Conservation (phyloP, 1,140 invertebrate genomes). For the Drosophila rhopaloa region DNA sequence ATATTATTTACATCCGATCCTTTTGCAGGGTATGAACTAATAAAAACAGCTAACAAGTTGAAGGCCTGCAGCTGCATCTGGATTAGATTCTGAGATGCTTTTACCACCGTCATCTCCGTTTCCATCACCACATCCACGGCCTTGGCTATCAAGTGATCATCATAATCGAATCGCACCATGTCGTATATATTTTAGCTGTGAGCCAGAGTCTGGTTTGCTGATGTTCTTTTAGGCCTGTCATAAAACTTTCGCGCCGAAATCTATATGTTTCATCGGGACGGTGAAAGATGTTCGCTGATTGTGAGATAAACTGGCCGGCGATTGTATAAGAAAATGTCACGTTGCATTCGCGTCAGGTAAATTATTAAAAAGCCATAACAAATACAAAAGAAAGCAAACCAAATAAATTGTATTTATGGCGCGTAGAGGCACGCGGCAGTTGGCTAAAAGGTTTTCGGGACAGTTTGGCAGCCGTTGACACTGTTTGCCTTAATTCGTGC, state of each 20-base stretch:
- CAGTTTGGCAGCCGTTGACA: slow-evolving; percentile 52
- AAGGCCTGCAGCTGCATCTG: slow-evolving; percentile 62
- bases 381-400: slow-evolving; percentile 75
- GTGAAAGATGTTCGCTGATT: slow-evolving; percentile 40
- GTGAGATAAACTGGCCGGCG: slow-evolving; percentile 35
- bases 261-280: slow-evolving; percentile 75
- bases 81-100: slow-evolving; percentile 60
- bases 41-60: slow-evolving; percentile 55
- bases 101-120: slow-evolving; percentile 27
- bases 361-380: slow-evolving; percentile 75
- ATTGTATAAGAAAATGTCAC: slow-evolving; percentile 71
- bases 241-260: slow-evolving; percentile 77
- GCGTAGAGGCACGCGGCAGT: slow-evolving; percentile 66
- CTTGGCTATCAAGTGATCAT: slow-evolving; percentile 68
- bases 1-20: not conserved
- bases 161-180: slow-evolving; percentile 46
- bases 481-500: slow-evolving; percentile 71
- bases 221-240: slow-evolving; percentile 64
- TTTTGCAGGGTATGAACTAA: slow-evolving; percentile 22
- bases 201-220: not conserved
- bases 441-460: slow-evolving; percentile 56
- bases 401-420: slow-evolving; percentile 76
- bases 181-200: slow-evolving; percentile 9
- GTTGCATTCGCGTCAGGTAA: slow-evolving; percentile 50
- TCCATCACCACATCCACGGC: slow-evolving; percentile 15